A percentile compares a stretch with the other conserved stretches of the same genome.
These are phyloP conservation scores for Porites lobata DNA, from an alignment of 92 coral and sea anemone species.

Conservation along the genomic window DNA sequence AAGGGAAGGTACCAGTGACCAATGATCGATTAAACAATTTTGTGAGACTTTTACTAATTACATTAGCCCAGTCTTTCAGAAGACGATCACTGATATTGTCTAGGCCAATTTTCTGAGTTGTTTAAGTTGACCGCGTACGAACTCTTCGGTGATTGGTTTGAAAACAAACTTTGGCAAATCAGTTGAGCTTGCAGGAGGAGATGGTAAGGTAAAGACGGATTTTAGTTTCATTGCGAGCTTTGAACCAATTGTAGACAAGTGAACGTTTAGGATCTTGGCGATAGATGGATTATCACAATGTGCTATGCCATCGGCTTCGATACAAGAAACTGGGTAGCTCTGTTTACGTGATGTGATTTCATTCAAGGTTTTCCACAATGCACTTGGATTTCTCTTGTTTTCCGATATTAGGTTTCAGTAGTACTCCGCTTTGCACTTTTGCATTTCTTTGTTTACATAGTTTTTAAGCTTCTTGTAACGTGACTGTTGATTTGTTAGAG, in stretches of 20 bases:
- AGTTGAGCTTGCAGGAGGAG: neutral
- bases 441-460: too few relatives aligned
- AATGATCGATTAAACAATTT: neutral
- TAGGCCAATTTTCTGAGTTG: neutral
- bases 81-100: neutral
- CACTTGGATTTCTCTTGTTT: constrained; percentile 36
- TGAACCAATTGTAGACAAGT: constrained; percentile 60
- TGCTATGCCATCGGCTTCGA: constrained; percentile 31
- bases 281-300: constrained; percentile 52
- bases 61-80: constrained; percentile 38
- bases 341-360: constrained; percentile 47
- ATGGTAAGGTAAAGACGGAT: constrained; percentile 4
- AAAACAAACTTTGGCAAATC: neutral
- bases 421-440: constrained; percentile 15
- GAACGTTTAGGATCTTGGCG: constrained; percentile 41
- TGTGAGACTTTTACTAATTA: constrained; percentile 31
- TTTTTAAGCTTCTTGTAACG: too few relatives aligned
- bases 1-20: neutral
- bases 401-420: constrained; percentile 44
- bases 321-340: constrained; percentile 26
- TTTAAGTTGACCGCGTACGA: too few relatives aligned
- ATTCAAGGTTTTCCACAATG: constrained; percentile 52
- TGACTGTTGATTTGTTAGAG: too few relatives aligned
- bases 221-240: constrained; percentile 20
- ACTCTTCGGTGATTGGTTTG: neutral